These are phyloP conservation scores for Melieria picta DNA, from an alignment of 2,888 invertebrate species.

Conservation along the genomic window DNA sequence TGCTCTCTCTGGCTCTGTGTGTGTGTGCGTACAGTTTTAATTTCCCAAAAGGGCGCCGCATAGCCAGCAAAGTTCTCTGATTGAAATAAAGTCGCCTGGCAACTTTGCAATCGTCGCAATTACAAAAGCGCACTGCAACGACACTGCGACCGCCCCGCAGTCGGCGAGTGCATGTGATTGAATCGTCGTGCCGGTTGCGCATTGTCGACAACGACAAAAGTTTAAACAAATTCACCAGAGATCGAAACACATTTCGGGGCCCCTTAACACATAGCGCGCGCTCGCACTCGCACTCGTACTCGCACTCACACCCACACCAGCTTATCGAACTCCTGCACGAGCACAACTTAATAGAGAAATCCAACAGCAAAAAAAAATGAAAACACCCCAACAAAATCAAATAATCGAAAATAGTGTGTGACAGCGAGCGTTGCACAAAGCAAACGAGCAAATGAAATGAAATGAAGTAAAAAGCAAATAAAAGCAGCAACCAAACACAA, in stretches of 20 bases:
- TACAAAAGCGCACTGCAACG: constrained; percentile 24
- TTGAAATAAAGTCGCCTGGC: constrained; percentile 38
- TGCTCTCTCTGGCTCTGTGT: too few species aligned
- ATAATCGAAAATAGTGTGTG: too few species aligned
- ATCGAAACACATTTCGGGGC: constrained; percentile 24
- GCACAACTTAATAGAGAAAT: too few species aligned
- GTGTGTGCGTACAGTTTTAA: constrained; percentile 27
- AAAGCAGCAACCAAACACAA: constrained; percentile 10
- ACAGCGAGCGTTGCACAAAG: too few species aligned
- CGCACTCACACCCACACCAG: constrained; percentile 7
- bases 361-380: too few species aligned
- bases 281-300: not conserved
- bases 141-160: not conserved
- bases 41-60: constrained; percentile 37
- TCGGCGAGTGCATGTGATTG: constrained; percentile 30
- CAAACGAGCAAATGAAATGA: constrained; percentile 4
- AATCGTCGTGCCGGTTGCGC: constrained; percentile 12
- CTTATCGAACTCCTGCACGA: too few species aligned
- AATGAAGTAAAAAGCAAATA: constrained; percentile 9
- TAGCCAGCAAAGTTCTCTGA: constrained; percentile 38
- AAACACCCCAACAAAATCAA: too few species aligned
- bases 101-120: constrained; percentile 32
- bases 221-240: constrained; percentile 40
- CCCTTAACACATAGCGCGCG: not conserved
- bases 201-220: constrained; percentile 23